Base-by-base conservation (phyloP, 2,797 vertebrate species). In the Esox lucius region DNA sequence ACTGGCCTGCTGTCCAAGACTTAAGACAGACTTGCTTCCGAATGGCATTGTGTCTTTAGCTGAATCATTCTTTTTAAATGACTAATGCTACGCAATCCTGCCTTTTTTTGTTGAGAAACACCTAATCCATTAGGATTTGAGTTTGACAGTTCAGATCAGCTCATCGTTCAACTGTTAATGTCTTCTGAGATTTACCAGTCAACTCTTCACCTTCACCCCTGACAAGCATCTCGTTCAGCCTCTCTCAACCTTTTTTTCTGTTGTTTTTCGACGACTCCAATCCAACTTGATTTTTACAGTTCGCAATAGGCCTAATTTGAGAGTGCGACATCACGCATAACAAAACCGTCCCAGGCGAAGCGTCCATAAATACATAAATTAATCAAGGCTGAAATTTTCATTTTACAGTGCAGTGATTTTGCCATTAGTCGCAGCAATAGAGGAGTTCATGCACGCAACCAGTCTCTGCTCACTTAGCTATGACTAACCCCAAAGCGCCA, bases 311-410 rank as follows among this genome's bases (percentile, higher is more conserved):
- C 84, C 88, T 87, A 88, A 88, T 92, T 91, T 89, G 77, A 79
- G 83, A 80, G 69, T 85, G 85, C 83, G 56, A 86, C 88, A 91
- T 91, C 84, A 85, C 26, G 78, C 80, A 85, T 80, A 88, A 88
- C 85, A 85, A 90, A 91, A 90, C 91, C 84, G 89, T 91, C 85
- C 85, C 59, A 83, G 81, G 83, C 78, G 70, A 68, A 82, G 87
- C 82, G 75, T 88, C 90, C 89, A 90, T 92, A 92, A 94, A 94
- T 94, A 90, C 92, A 93, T 93, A 93, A 93, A 94, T 94, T 94
- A 93, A 94, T 94, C 91, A 93, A 91, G 87, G 92, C 90, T 90
- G 88, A 94, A 94, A 94, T 94, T 93, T 93, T 90, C 92, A 94
- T 95, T 95, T 95, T 94, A 94, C 93, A 94, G 91, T 86, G 89